Conservation (phyloP, 2,888 invertebrate species). For the Caenorhabditis wallacei region DNA sequence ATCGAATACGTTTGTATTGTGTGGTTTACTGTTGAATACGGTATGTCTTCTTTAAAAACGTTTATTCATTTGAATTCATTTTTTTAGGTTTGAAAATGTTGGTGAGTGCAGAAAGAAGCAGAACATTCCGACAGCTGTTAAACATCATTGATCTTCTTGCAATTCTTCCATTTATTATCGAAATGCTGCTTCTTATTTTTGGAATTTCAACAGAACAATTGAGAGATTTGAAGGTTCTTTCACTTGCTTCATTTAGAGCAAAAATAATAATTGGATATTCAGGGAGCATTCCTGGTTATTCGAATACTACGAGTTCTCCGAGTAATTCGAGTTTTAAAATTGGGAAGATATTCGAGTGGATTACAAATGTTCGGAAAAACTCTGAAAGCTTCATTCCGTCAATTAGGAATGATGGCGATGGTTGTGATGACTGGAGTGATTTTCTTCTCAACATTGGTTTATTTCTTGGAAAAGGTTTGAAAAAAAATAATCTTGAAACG, state of each 20-base stretch:
- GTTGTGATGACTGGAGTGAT: conserved; percentile 81
- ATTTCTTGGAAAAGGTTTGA: conserved; percentile 78
- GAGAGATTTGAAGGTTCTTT: conserved; percentile 75
- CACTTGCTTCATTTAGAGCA: too few relatives aligned
- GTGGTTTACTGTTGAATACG: conserved; percentile 80
- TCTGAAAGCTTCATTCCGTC: conserved; percentile 77
- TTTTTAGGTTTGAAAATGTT: conserved; percentile 73
- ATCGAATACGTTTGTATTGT: conserved; percentile 80
- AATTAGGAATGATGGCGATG: conserved; percentile 82
- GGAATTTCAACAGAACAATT: conserved; percentile 80
- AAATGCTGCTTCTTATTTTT: conserved; percentile 74
- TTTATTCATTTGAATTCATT: too few relatives aligned
- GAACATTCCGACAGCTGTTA: conserved; percentile 75
- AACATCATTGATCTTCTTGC: conserved; percentile 81
- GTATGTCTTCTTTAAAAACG: conserved; percentile 8
- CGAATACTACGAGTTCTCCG: conserved; percentile 80
- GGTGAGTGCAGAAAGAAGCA: conserved; percentile 72
- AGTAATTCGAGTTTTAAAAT: conserved; percentile 80
- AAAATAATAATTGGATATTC: conserved; percentile 1
- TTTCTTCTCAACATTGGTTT: conserved; percentile 81
- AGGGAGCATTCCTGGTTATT: conserved; percentile 81
- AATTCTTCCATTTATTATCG: conserved; percentile 80
- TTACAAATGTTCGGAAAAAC: conserved; percentile 82
- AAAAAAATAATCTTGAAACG: neutral
- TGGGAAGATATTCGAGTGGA: conserved; percentile 80